Conservation (phyloP, 92 coral and sea anemone species). For the Bergia puertoricense region DNA sequence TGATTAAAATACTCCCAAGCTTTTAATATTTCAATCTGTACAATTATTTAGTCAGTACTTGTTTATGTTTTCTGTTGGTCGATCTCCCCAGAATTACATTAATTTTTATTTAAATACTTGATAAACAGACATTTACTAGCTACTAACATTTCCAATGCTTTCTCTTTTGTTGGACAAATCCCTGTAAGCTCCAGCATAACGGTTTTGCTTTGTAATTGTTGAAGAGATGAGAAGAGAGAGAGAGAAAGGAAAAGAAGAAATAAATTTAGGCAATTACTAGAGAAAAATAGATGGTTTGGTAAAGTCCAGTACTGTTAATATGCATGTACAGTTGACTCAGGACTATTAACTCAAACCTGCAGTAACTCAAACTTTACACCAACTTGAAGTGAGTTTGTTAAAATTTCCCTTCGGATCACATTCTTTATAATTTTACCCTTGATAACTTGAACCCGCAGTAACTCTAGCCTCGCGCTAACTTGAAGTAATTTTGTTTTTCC, state of each 20-base stretch:
- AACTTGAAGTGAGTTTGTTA: too few relatives aligned
- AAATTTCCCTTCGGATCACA: too few relatives aligned
- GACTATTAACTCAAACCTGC: too few relatives aligned
- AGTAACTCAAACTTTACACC: too few relatives aligned
- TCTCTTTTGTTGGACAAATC: slow-evolving; percentile 44
- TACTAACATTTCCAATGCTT: slow-evolving; percentile 37
- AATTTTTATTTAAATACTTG: not conserved
- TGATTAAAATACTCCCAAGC: too few relatives aligned
- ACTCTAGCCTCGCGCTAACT: too few relatives aligned
- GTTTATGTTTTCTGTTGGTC: too few relatives aligned
- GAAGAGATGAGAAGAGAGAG: not conserved
- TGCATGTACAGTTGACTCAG: not conserved
- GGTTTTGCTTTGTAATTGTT: slow-evolving; percentile 4
- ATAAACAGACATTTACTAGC: not conserved
- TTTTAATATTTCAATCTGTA: too few relatives aligned
- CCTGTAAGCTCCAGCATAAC: slow-evolving; percentile 17
- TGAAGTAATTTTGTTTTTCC: too few relatives aligned
- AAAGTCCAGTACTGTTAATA: not conserved
- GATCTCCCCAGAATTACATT: not conserved
- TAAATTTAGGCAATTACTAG: not conserved
- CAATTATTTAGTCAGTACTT: too few relatives aligned
- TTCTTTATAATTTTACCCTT: too few relatives aligned
- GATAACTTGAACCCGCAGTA: too few relatives aligned
- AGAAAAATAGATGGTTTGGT: not conserved
- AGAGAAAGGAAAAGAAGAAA: not conserved